phyloP scores from a whole-genome alignment of 1,140 invertebrate genomes.

The Hyphantria cunea region DNA sequence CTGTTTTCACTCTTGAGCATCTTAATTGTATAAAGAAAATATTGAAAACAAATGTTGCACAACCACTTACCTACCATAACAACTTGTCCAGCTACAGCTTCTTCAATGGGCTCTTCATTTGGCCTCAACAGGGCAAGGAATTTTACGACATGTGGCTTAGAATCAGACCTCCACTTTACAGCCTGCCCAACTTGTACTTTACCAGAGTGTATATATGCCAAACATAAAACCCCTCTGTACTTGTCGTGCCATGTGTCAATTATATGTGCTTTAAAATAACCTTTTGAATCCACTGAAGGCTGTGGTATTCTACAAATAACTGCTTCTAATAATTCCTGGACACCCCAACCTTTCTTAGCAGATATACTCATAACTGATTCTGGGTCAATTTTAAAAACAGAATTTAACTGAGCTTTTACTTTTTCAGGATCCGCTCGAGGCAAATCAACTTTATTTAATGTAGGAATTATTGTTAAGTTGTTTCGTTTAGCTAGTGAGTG shows the following conservation, averaged over 20 bases:
- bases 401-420: conserved; percentile 90
- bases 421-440: conserved; percentile 93
- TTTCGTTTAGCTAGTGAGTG: conserved; percentile 95
- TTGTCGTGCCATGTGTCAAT: conserved; percentile 98
- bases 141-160: conserved; percentile 89
- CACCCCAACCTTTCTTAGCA: conserved; percentile 93
- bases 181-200: conserved; percentile 85
- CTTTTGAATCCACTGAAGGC: conserved; percentile 84
- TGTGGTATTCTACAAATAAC: conserved; percentile 91
- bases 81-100: conserved; percentile 84
- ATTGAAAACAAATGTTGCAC: too few relatives aligned
- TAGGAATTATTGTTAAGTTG: conserved; percentile 93
- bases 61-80: conserved; percentile 74
- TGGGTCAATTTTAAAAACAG: conserved; percentile 92
- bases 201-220: conserved; percentile 92
- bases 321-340: conserved; percentile 88
- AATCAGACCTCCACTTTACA: conserved; percentile 84
- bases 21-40: too few relatives aligned
- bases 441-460: conserved; percentile 98
- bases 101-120: conserved; percentile 85
- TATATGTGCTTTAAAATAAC: conserved; percentile 89
- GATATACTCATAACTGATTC: conserved; percentile 87
- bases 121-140: conserved; percentile 92
- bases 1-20: too few relatives aligned
- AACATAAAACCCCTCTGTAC: conserved; percentile 91